Conservation (phyloP, 2,113 vertebrate genomes). For the Campylomormyrus numenius region DNA sequence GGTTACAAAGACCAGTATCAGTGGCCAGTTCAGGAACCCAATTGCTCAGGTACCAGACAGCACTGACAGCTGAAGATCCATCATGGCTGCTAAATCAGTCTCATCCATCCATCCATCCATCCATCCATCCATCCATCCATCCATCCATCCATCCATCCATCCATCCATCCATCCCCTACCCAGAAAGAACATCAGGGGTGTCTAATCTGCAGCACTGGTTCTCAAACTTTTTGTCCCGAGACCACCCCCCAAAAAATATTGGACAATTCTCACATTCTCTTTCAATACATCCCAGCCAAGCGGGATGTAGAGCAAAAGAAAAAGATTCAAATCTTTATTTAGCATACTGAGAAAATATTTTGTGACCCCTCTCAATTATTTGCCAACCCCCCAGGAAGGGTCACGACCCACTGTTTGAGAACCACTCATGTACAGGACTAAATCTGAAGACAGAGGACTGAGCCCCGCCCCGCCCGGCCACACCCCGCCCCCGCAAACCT, state of each 20-base stretch:
- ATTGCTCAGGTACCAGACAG: not conserved
- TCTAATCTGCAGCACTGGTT: not conserved
- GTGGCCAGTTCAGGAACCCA: not conserved
- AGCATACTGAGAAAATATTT: not conserved
- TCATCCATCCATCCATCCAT: not conserved
- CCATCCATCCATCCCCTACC: not conserved
- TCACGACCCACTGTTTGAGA: not conserved
- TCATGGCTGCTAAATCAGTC: not conserved
- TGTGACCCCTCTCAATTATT: not conserved
- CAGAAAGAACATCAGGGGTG: not conserved
- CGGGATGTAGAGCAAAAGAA: not conserved
- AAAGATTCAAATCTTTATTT: not conserved
- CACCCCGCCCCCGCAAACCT: slow-evolving; percentile 56
- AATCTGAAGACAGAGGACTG: not conserved
- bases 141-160: not conserved
- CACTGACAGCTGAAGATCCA: not conserved
- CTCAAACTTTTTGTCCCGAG: not conserved
- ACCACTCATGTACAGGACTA: not conserved
- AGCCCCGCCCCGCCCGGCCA: not conserved
- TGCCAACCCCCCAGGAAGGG: not conserved
- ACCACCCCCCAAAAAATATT: not conserved
- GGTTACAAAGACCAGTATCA: not conserved
- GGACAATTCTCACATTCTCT: not conserved
- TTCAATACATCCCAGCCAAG: no score
- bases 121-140: not conserved